Evolutionary conservation across 2,888 invertebrate species (phyloP), one percentile per base, ranked within the genome.

Genomic region (Ypsolopha sequella): DNA sequence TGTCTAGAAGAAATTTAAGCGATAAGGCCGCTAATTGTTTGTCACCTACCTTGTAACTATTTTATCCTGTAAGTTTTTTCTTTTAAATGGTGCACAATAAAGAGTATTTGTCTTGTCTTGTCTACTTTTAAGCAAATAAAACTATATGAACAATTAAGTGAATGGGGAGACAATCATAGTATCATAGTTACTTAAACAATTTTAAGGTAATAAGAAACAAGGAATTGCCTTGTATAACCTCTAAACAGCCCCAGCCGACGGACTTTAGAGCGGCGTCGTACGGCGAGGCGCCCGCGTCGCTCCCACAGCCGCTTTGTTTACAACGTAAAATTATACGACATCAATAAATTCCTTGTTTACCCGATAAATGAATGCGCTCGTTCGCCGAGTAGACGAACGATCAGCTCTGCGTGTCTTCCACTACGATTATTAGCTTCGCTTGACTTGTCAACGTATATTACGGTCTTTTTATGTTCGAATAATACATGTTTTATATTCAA

Each of bases 301-400:
- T 51, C 53, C 50, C 47, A 50, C 14, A 76, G 76, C 74, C 36
- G 44, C 76, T 84, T 84, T 86, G 85, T 85, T 86, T 85, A 78
- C 76, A 79, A 73, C 80, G 82, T 85, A 78, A 85, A 85, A 80
- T 81, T 85, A 85, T 85, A 86, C 80, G 82, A 82, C 80, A 74
- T 68, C 73, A 73, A 84, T 85, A 85, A 85, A 86, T 80, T 79
- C 73, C 78, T 75, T 85, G 81, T 85, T 84, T 82, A 82, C 77
- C 65, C 72, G 70, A 77, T 76, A 78, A 77, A 80, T 76, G 73
- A 77, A 75, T 68, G 73, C 70, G 70, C 71, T 68, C 67, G 69
- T 71, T 68, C 67, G 69, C 71, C 65, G 67, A 65, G 65, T 61
- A 66, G 70, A 66, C 73, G 52, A 55, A 61, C 63, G 66, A 73